These are phyloP conservation scores for Alca torda DNA, from an alignment of 2,797 vertebrate species.

Conservation along the genomic window DNA sequence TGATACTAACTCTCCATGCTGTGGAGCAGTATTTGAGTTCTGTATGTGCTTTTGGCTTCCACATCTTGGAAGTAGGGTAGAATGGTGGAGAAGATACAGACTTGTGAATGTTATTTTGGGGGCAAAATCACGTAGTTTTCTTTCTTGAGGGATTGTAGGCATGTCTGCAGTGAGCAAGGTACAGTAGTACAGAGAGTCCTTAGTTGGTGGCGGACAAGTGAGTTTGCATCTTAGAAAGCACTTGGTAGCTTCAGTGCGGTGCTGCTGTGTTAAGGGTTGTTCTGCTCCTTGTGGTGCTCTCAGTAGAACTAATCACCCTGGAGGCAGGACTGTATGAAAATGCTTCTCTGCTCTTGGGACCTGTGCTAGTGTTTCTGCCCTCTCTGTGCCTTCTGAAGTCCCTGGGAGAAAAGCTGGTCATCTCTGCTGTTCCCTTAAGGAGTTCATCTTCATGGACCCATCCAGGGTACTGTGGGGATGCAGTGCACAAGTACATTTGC, in stretches of 20 bases:
- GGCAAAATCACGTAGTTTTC: background rate
- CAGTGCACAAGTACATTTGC: background rate
- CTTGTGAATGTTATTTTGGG: background rate
- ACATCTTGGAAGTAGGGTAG: background rate
- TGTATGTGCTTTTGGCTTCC: background rate
- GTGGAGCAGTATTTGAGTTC: background rate
- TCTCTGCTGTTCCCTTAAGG: background rate
- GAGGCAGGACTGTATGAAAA: background rate
- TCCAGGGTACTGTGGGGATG: background rate
- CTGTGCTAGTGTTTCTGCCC: background rate
- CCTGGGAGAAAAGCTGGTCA: background rate
- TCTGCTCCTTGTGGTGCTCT: background rate
- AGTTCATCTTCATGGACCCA: background rate
- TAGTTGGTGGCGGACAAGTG: background rate
- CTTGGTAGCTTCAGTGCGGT: background rate
- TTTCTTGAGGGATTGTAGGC: background rate
- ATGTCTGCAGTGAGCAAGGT: background rate
- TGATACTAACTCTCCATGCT: background rate
- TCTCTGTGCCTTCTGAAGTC: background rate
- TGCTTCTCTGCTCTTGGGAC: background rate
- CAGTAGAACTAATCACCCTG: background rate
- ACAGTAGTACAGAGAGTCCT: background rate
- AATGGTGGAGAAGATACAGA: background rate
- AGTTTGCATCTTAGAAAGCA: background rate
- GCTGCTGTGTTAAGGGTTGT: background rate